Conservation (phyloP, 1,140 invertebrate species). For the Batillaria attramentaria region DNA sequence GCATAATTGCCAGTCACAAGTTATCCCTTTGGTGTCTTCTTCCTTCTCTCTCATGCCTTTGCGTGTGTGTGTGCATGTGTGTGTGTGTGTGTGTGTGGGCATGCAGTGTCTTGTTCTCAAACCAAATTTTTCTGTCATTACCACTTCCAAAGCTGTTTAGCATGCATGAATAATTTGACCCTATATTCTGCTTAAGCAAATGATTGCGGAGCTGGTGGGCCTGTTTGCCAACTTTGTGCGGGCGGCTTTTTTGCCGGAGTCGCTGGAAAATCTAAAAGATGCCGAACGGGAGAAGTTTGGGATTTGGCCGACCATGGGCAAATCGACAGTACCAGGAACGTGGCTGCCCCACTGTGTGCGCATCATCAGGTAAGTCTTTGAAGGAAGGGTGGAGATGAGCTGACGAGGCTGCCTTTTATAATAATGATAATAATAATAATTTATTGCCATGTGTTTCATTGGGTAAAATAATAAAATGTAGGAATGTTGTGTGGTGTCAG, state of each 20-base stretch:
- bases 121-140: not conserved
- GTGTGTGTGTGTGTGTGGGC: not conserved
- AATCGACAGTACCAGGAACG: conserved; percentile 71
- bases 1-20: not conserved
- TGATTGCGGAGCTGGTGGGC: conserved; percentile 80
- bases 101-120: not conserved
- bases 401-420: conserved; percentile 37
- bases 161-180: not conserved
- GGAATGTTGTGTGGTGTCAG: no score
- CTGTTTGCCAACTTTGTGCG: conserved; percentile 79
- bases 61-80: no score
- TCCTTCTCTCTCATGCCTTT: no score
- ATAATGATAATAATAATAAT: conserved; percentile 39
- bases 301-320: conserved; percentile 61
- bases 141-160: not conserved
- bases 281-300: conserved; percentile 59
- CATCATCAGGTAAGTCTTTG: conserved; percentile 74
- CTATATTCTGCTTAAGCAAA: conserved; percentile 69
- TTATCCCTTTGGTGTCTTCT: not conserved
- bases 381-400: not conserved
- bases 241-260: conserved; percentile 78
- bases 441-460: no score
- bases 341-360: conserved; percentile 87
- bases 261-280: conserved; percentile 66
- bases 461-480: no score